These are phyloP conservation scores for Paragorgia papillata DNA, from an alignment of 92 coral and sea anemone species.

Conservation along the genomic window DNA sequence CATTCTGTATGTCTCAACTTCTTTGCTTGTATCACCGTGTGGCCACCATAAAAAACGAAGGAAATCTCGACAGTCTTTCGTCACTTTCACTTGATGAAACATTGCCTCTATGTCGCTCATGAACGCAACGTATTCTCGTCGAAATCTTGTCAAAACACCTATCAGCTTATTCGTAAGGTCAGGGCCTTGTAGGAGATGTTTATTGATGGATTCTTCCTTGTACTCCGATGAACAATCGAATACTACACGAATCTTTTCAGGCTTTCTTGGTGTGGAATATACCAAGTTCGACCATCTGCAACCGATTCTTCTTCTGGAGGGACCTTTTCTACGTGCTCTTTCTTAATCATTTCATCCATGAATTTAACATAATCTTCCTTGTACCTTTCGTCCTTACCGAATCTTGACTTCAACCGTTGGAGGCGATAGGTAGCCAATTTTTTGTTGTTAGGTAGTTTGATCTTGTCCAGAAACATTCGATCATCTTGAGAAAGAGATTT, in stretches of 20 bases:
- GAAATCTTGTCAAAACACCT: constrained; percentile 20
- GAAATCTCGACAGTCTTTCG: not conserved
- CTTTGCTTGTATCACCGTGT: constrained; percentile 6
- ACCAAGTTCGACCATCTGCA: constrained; percentile 46
- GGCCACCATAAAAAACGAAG: constrained; percentile 16
- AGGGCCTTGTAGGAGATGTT: constrained; percentile 41
- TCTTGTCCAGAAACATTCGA: constrained; percentile 49
- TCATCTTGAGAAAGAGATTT: constrained; percentile 56
- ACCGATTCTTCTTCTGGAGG: constrained; percentile 23
- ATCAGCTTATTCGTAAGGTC: constrained; percentile 18
- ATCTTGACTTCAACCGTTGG: constrained; percentile 49
- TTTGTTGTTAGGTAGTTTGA: constrained; percentile 50
- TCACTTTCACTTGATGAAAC: constrained; percentile 41
- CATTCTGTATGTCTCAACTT: not conserved
- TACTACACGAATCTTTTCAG: constrained; percentile 18
- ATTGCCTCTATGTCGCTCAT: constrained; percentile 22
- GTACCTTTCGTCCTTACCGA: constrained; percentile 46
- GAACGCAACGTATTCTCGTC: constrained; percentile 16
- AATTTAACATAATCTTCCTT: constrained; percentile 50
- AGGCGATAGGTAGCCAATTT: constrained; percentile 55
- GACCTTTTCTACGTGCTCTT: constrained; percentile 52
- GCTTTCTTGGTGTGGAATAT: constrained; percentile 57
- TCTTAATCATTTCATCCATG: constrained; percentile 49
- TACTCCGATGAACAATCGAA: constrained; percentile 39
- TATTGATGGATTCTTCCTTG: constrained; percentile 31